phyloP scores from a whole-genome alignment of 2,797 vertebrate species.

The Chromobotia macracanthus region DNA sequence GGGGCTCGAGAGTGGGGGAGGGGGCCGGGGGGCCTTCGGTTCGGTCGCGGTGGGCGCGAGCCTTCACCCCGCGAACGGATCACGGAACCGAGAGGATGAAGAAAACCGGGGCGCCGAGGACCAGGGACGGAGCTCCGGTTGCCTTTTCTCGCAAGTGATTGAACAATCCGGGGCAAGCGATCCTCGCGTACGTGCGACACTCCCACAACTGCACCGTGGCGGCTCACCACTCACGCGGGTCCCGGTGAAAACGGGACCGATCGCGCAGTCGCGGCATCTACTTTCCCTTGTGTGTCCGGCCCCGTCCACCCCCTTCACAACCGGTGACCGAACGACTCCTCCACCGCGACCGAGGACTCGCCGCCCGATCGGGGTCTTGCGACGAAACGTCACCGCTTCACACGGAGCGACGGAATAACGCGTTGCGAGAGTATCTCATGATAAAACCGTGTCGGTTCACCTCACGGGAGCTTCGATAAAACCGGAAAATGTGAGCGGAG shows the following conservation, averaged over 20 bases:
- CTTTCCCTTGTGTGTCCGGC: slow-evolving; percentile 29
- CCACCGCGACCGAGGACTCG: slow-evolving; percentile 32
- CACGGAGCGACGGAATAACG: neutral
- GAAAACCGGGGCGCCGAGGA: slow-evolving; percentile 28
- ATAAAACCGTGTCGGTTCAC: neutral
- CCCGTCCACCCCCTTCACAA: slow-evolving; percentile 29
- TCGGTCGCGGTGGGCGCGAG: slow-evolving; percentile 55
- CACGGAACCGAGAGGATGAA: slow-evolving; percentile 52
- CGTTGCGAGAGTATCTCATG: neutral
- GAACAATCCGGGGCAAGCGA: slow-evolving; percentile 50
- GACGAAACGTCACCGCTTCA: slow-evolving; percentile 20
- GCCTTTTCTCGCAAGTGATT: slow-evolving; percentile 50
- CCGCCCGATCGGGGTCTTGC: neutral
- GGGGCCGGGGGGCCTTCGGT: slow-evolving; percentile 58
- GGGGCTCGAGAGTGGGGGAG: slow-evolving; percentile 50
- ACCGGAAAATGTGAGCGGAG: too few species aligned
- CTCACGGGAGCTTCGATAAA: too few species aligned
- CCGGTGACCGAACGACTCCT: slow-evolving; percentile 15
- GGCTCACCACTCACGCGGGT: slow-evolving; percentile 47
- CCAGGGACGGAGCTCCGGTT: slow-evolving; percentile 41
- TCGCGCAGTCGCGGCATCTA: slow-evolving; percentile 52
- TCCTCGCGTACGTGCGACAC: slow-evolving; percentile 51
- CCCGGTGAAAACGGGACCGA: slow-evolving; percentile 53
- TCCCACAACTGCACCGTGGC: slow-evolving; percentile 49
- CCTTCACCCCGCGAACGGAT: slow-evolving; percentile 52